Percentiles rank a stretch among this genome's conserved stretches.
Conservation (phyloP, 1,140 invertebrate genomes). For the Dreissena rostriformis region DNA sequence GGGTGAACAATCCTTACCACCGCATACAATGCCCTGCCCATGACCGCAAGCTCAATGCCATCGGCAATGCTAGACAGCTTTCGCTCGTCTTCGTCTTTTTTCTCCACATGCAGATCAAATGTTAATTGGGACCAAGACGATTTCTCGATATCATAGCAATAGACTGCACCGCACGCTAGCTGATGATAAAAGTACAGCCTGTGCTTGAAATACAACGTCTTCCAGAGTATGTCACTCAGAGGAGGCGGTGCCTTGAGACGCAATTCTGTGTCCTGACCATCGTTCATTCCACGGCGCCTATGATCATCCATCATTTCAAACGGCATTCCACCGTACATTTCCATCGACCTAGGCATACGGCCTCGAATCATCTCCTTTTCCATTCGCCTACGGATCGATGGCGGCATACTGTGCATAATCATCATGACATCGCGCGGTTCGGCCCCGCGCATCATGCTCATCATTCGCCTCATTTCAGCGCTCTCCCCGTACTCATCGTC, state of each 20-base stretch:
- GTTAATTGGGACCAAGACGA: constrained; percentile 1
- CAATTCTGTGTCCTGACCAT: background rate
- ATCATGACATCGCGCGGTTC: constrained; percentile 30
- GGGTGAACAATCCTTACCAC: background rate
- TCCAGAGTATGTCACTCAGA: constrained; percentile 14
- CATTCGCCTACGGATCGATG: constrained; percentile 1
- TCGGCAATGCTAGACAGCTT: background rate
- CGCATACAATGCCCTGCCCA: constrained; percentile 26
- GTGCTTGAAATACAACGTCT: background rate
- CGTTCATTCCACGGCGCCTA: background rate
- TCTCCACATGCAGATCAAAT: background rate
- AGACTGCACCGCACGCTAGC: background rate
- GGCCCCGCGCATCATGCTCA: background rate
- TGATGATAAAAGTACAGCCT: constrained; percentile 6
- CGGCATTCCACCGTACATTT: constrained; percentile 3
- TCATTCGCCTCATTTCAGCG: background rate
- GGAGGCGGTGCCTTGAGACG: background rate
- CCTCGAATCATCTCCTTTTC: background rate
- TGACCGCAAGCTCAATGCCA: constrained; percentile 26
- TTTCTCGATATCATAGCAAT: constrained; percentile 5
- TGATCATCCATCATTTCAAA: background rate
- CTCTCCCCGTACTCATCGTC: background rate
- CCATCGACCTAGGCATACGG: constrained; percentile 23
- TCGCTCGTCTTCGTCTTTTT: background rate
- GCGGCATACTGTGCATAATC: constrained; percentile 15